These are phyloP conservation scores for Nerophis lumbriciformis DNA, from an alignment of 2,113 vertebrate genomes.

Conservation along the genomic window DNA sequence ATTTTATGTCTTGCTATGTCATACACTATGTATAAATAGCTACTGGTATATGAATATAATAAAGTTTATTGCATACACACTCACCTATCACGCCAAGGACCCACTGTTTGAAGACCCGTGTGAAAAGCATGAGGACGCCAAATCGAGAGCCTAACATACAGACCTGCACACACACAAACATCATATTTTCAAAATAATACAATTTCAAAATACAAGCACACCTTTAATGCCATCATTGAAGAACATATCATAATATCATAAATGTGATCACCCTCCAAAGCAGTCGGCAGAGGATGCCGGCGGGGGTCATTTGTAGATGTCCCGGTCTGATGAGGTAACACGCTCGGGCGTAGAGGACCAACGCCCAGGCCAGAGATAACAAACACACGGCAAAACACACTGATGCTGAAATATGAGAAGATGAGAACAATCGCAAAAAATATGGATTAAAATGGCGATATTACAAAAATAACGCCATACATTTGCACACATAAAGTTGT, in stretches of 20 bases:
- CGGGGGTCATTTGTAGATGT: slow-evolving; percentile 60
- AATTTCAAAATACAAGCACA: background rate
- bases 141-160: slow-evolving; percentile 79
- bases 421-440: background rate
- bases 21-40: background rate
- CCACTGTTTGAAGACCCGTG: slow-evolving; percentile 76
- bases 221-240: background rate
- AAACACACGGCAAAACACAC: slow-evolving; percentile 76
- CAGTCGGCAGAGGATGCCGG: slow-evolving; percentile 78
- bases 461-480: too few species aligned
- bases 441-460: too few species aligned
- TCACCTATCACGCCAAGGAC: slow-evolving; percentile 77
- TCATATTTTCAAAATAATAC: background rate
- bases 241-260: slow-evolving; percentile 10
- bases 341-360: slow-evolving; percentile 74
- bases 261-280: slow-evolving; percentile 78
- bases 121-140: slow-evolving; percentile 77
- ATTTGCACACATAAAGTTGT: too few species aligned
- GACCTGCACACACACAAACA: slow-evolving; percentile 47
- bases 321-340: slow-evolving; percentile 71
- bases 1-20: background rate
- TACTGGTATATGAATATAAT: too few species aligned
- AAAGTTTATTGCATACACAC: slow-evolving; percentile 11
- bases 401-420: slow-evolving; percentile 50
- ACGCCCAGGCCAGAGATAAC: slow-evolving; percentile 76